Evolutionary conservation across 2,888 invertebrate genomes (phyloP).

Genomic region (Stramonita haemastoma): DNA sequence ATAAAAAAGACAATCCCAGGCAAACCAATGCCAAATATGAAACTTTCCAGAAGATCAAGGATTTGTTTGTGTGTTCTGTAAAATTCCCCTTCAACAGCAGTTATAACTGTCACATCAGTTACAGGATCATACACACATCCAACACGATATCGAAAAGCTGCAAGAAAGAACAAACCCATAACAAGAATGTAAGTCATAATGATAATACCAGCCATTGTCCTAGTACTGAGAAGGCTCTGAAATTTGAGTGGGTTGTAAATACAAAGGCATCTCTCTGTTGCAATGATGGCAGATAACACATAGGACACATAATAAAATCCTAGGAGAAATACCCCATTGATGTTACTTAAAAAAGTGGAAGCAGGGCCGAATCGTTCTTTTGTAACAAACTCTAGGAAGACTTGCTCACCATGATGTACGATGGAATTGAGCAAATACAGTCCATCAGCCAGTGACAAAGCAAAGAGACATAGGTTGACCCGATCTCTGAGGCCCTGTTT

Average conservation of each 20-base stretch:
- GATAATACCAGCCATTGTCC: neutral
- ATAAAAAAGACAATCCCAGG: neutral
- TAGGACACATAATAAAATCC: neutral
- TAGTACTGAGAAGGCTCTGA: neutral
- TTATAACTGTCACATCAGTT: neutral
- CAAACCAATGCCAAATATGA: neutral
- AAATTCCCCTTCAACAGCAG: neutral
- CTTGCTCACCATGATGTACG: neutral
- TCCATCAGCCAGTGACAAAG: neutral
- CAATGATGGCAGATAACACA: neutral
- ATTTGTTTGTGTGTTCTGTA: neutral
- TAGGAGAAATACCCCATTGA: neutral
- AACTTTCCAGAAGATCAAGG: neutral
- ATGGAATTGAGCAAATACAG: neutral
- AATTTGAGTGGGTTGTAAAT: constrained; percentile 4
- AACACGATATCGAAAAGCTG: constrained; percentile 6
- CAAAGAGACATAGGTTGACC: neutral
- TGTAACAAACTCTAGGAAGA: neutral
- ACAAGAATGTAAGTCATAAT: neutral
- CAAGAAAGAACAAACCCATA: neutral
- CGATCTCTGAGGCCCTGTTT: neutral
- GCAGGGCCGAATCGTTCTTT: neutral
- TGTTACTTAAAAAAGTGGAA: neutral
- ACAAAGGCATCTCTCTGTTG: neutral
- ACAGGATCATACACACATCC: neutral